Evolutionary conservation across 2,888 invertebrate species (phyloP).

Genomic region (Allacma fusca): DNA sequence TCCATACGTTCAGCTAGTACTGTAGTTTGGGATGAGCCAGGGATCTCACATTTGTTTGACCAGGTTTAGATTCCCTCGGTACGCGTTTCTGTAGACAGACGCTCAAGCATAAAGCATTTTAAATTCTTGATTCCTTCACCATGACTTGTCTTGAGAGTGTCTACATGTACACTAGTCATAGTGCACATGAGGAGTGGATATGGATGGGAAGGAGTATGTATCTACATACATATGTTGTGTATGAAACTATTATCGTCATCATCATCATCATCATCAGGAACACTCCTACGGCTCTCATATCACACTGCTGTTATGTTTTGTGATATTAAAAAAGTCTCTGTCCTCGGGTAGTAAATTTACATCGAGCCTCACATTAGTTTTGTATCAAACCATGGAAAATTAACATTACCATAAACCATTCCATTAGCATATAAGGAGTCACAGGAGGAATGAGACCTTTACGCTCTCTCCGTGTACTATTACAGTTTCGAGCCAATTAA

Average conservation of each 20-base stretch:
- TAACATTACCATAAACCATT: slow-evolving; percentile 7
- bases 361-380: slow-evolving; percentile 28
- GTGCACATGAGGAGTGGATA: too few relatives aligned
- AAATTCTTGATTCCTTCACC: slow-evolving; percentile 5
- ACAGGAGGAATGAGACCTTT: slow-evolving; percentile 7
- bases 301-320: slow-evolving; percentile 5
- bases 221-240: too few relatives aligned
- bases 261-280: too few relatives aligned
- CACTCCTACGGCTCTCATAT: slow-evolving; percentile 11
- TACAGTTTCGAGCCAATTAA: neutral
- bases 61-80: too few relatives aligned
- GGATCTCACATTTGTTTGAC: too few relatives aligned
- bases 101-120: neutral
- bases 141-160: too few relatives aligned
- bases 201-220: too few relatives aligned
- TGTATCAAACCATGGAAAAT: slow-evolving; percentile 28
- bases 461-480: neutral
- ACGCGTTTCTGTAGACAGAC: neutral
- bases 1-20: too few relatives aligned
- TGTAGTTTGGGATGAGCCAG: too few relatives aligned
- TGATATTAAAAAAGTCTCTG: neutral
- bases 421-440: slow-evolving; percentile 32
- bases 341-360: slow-evolving; percentile 34
- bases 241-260: too few relatives aligned
- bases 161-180: too few relatives aligned